phyloP scores from a whole-genome alignment of 2,888 invertebrate species.

The Cyclophora albipunctata region DNA sequence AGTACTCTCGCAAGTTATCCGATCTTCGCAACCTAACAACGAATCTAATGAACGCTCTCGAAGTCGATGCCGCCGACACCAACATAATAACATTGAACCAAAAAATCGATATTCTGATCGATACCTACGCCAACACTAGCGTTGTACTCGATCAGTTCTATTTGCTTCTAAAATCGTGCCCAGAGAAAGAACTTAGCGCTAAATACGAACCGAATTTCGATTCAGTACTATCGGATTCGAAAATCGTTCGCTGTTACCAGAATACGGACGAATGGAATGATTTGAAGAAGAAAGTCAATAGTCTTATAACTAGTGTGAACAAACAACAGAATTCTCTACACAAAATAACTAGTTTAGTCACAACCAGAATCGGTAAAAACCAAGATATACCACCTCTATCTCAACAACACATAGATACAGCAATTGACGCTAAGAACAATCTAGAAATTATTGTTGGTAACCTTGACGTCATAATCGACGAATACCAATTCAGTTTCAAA shows the following conservation, averaged over 20 bases:
- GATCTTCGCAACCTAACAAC: conserved; percentile 71
- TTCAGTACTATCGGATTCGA: conserved; percentile 45
- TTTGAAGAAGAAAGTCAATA: conserved; percentile 44
- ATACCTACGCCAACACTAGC: conserved; percentile 65
- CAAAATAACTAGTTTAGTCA: conserved; percentile 41
- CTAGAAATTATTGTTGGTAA: conserved; percentile 38
- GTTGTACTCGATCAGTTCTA: conserved; percentile 80
- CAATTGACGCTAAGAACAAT: conserved; percentile 39
- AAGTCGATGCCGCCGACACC: conserved; percentile 35
- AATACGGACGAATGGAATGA: conserved; percentile 56
- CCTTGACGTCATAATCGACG: conserved; percentile 37
- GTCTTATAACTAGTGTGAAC: conserved; percentile 39
- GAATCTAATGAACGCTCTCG: conserved; percentile 46
- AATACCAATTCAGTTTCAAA: conserved; percentile 47
- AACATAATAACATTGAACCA: conserved; percentile 47
- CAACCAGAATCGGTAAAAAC: conserved; percentile 40
- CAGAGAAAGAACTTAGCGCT: conserved; percentile 36
- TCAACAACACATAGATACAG: conserved; percentile 50
- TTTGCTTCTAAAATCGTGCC: conserved; percentile 76
- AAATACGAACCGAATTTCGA: conserved; percentile 54
- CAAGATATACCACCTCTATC: conserved; percentile 33
- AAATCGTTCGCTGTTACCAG: conserved; percentile 51
- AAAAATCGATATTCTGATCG: conserved; percentile 54
- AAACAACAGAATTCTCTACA: conserved; percentile 54
- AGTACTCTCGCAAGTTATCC: conserved; percentile 73